phyloP scores from a whole-genome alignment of 2,797 vertebrate species.

The Myotis daubentonii region DNA sequence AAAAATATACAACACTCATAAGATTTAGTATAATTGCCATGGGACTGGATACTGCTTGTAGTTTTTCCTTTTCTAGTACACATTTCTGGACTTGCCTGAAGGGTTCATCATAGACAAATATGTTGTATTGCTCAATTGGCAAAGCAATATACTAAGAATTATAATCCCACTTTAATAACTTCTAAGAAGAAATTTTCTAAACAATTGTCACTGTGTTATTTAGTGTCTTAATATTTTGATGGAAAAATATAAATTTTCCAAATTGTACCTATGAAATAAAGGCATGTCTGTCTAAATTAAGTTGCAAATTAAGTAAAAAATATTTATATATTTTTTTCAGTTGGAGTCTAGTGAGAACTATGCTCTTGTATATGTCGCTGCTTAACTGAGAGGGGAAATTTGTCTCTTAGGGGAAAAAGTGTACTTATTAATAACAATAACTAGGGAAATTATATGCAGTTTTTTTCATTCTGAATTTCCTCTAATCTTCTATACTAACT shows the following conservation, averaged over 20 bases:
- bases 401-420: neutral
- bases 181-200: constrained; percentile 27
- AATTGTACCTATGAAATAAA: constrained; percentile 9
- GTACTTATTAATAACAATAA: neutral
- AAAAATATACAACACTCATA: neutral
- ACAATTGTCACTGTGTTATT: neutral
- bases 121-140: neutral
- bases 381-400: neutral
- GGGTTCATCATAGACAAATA: neutral
- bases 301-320: constrained; percentile 33
- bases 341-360: neutral
- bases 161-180: constrained; percentile 36
- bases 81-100: constrained; percentile 4
- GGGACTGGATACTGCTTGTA: neutral
- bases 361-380: neutral
- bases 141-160: constrained; percentile 33
- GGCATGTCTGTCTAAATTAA: neutral
- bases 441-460: neutral
- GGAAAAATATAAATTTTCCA: constrained; percentile 13
- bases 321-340: neutral
- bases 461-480: neutral
- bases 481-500: neutral
- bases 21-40: neutral
- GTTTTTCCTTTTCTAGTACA: constrained; percentile 16
- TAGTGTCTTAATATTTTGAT: constrained; percentile 36